phyloP scores from a whole-genome alignment of 2,113 vertebrate genomes.

The Poeciliopsis retropinna region DNA sequence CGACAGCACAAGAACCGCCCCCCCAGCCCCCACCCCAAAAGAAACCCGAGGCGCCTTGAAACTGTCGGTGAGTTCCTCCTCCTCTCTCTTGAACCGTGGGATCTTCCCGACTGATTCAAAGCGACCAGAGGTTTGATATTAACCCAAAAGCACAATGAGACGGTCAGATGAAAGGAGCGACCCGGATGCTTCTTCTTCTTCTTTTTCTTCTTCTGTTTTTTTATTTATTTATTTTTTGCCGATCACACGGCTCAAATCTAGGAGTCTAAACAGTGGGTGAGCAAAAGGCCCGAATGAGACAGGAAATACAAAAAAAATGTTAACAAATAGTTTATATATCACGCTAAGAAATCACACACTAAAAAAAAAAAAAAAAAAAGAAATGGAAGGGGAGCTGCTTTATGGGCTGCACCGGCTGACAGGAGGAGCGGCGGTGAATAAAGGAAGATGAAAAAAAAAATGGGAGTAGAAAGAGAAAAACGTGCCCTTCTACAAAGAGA shows the following conservation, averaged over 20 bases:
- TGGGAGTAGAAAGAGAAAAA: slow-evolving; percentile 60
- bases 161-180: slow-evolving; percentile 40
- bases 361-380: not conserved
- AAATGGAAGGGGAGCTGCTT: slow-evolving; percentile 34
- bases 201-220: too few relatives aligned
- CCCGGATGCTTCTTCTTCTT: too few relatives aligned
- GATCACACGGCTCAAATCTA: slow-evolving; percentile 51
- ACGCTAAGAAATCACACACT: slow-evolving; percentile 56
- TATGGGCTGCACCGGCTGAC: slow-evolving; percentile 55
- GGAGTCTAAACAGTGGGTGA: slow-evolving; percentile 64
- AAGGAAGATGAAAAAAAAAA: slow-evolving; percentile 53
- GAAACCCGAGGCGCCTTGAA: slow-evolving; percentile 30
- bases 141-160: slow-evolving; percentile 14
- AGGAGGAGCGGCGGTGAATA: slow-evolving; percentile 65
- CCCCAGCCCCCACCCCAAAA: too few relatives aligned
- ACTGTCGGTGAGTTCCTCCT: slow-evolving; percentile 12
- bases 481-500: slow-evolving; percentile 66
- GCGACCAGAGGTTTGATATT: slow-evolving; percentile 19
- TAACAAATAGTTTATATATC: slow-evolving; percentile 76
- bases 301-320: slow-evolving; percentile 67
- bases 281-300: slow-evolving; percentile 54
- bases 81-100: not conserved
- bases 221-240: not conserved
- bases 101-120: not conserved
- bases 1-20: slow-evolving; percentile 58